Conservation (phyloP, 2,888 invertebrate genomes). For the Anaspis maculata region DNA sequence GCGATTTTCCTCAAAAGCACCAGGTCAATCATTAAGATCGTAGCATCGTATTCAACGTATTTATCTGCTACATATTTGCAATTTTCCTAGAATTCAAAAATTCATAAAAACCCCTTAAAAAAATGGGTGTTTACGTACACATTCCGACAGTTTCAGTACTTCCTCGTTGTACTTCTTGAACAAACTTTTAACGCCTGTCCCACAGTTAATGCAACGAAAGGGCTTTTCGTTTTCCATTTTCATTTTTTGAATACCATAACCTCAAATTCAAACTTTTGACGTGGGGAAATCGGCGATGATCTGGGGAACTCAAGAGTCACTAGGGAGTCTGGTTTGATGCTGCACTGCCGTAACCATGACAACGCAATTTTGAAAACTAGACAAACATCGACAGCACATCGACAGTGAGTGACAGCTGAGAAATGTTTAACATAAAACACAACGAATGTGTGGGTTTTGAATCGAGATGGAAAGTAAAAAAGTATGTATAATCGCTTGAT, state of each 20-base stretch:
- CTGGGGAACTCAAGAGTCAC: too few species aligned
- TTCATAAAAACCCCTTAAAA: slow-evolving; percentile 4
- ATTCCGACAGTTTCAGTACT: slow-evolving; percentile 64
- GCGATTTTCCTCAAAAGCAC: slow-evolving; percentile 73
- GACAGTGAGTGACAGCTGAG: too few species aligned
- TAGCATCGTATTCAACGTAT: slow-evolving; percentile 86
- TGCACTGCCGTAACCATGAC: too few species aligned
- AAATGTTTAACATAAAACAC: slow-evolving; percentile 42
- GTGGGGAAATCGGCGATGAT: too few species aligned
- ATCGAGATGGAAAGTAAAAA: slow-evolving; percentile 41
- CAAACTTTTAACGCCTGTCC: slow-evolving; percentile 51
- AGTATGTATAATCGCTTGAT: slow-evolving; percentile 27
- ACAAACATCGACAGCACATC: too few species aligned
- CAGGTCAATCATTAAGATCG: slow-evolving; percentile 78
- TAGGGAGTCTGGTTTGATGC: too few species aligned
- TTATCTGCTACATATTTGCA: slow-evolving; percentile 77
- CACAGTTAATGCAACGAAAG: slow-evolving; percentile 75
- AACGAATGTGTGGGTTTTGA: slow-evolving; percentile 45
- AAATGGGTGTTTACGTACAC: slow-evolving; percentile 54
- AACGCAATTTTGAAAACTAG: too few species aligned
- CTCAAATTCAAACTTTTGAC: too few species aligned
- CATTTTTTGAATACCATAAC: too few species aligned
- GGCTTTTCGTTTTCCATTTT: too few species aligned
- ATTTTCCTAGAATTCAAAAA: slow-evolving; percentile 49
- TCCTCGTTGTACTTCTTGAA: slow-evolving; percentile 63